Evolutionary conservation across 2,113 vertebrate species (phyloP).

Genomic region (Phodopus roborovskii): DNA sequence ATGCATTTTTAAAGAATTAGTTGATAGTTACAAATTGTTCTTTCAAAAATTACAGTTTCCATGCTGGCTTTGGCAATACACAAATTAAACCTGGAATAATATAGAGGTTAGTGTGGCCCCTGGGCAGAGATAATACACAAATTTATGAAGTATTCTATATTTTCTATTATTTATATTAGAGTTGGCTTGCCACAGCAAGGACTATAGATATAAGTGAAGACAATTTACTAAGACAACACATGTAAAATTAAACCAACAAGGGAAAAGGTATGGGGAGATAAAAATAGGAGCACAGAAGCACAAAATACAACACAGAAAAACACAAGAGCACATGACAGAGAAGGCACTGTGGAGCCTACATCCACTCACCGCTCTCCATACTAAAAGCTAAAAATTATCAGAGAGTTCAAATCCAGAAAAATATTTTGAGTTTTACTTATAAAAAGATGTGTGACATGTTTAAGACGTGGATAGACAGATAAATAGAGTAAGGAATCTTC

Average conservation of each 20-base stretch:
- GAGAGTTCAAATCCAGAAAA: neutral
- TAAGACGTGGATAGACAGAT: neutral
- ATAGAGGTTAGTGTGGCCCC: neutral
- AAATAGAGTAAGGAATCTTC: neutral
- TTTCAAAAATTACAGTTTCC: neutral
- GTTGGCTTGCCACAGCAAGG: neutral
- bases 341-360: neutral
- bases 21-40: neutral
- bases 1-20: slow-evolving; percentile 13
- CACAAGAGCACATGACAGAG: neutral
- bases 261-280: too few relatives aligned
- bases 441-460: neutral
- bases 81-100: neutral
- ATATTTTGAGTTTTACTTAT: neutral
- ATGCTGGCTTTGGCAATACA: neutral
- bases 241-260: neutral
- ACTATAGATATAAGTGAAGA: neutral
- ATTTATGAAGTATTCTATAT: neutral
- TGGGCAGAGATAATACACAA: neutral
- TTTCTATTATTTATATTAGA: neutral
- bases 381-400: neutral
- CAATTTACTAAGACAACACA: neutral
- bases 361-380: neutral
- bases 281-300: neutral
- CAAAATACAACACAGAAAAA: neutral